Conservation (phyloP, 2,888 invertebrate species). For the Choreutis nemorana region DNA sequence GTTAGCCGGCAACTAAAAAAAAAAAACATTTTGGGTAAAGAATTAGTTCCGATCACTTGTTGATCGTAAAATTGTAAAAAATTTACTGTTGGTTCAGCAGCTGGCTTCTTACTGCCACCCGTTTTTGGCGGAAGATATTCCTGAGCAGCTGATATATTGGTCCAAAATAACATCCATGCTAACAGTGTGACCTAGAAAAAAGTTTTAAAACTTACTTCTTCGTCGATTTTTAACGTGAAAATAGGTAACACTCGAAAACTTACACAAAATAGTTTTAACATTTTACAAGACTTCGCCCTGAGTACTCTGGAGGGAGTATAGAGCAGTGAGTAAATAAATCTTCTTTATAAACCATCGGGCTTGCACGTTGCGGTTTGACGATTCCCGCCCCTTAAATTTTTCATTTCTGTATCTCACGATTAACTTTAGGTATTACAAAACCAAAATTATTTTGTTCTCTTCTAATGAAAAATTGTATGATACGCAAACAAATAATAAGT, state of each 20-base stretch:
- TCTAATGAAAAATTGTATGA: no score
- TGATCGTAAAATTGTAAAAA: not conserved
- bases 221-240: conserved; percentile 1
- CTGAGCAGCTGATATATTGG: conserved; percentile 39
- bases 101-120: conserved; percentile 32
- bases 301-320: not conserved
- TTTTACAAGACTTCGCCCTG: conserved; percentile 14
- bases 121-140: conserved; percentile 64
- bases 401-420: conserved; percentile 46
- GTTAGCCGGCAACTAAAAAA: conserved; percentile 63
- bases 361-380: conserved; percentile 36
- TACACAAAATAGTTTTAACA: conserved; percentile 44
- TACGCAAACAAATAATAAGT: no score
- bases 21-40: not conserved
- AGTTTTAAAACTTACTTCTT: no score
- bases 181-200: conserved; percentile 28
- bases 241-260: conserved; percentile 17
- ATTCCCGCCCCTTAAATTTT: conserved; percentile 28
- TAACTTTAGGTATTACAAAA: no score
- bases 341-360: conserved; percentile 33
- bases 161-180: conserved; percentile 40
- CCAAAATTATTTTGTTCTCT: no score
- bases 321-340: not conserved
- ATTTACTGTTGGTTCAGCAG: conserved; percentile 36
- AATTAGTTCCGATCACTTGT: no score